Evolutionary conservation across 2,888 invertebrate species (phyloP), one percentile per base, ranked within the genome.

Genomic region (Scaptomyza flava): DNA sequence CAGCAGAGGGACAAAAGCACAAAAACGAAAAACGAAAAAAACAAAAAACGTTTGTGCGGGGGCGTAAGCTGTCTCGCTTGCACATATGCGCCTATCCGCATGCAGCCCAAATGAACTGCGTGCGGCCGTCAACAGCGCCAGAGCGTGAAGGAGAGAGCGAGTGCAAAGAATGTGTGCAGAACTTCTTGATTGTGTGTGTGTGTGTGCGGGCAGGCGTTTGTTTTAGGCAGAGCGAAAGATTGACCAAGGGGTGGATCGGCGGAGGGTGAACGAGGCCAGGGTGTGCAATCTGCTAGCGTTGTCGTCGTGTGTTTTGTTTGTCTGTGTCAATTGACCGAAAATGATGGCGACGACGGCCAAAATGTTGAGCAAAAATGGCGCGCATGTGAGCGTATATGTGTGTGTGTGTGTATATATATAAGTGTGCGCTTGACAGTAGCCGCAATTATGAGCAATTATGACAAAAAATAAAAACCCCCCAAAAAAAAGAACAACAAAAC

Each of bases 361-460:
- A 79, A 74, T 62, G 63, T 61, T 76, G 27, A 61, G 76, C 72
- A 72, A 81, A 81, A 81, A 82, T 82, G 82, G 82, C 85, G 82
- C 60, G 68, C 50, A 63, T 66, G 23, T 60, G 43, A 43, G 61
- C 58, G 47, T 38, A 46, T 61, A 9, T 43, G 47, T 54, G 42
- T 47, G 50, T 38, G 63, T 23, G 48, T 38, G 58, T 42, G 43
- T 53, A 53, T 58, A 6, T n/a, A n/a, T 4, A 23, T 23, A 23
- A 4, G 63, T 68, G 61, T 65, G 66, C 63, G 63, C 46, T 57
- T 72, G 68, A 61, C 72, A 79, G 73, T 75, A 79, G 82, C 81
- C 88, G 77, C 80, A 86, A 86, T 85, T 82, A 82, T 82, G 80
- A 85, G 82, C 82, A 83, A 83, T 83, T 83, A 70, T 58, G 77